Percentiles rank a stretch among this genome's conserved stretches.
Evolutionary conservation across 2,888 invertebrate genomes (phyloP).

Genomic region (Sepiola atlantica): DNA sequence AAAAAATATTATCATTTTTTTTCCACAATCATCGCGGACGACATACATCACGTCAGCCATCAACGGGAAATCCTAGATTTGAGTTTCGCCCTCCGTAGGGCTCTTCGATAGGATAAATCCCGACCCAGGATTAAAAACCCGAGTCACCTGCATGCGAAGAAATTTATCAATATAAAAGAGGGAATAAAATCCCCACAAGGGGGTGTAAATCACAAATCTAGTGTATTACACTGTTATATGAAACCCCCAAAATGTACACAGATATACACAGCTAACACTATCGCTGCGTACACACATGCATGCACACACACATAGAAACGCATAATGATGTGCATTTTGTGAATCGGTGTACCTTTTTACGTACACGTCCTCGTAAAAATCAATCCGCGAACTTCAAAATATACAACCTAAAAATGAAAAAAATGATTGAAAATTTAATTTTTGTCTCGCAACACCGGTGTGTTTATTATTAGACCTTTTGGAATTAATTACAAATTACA

Average conservation of each 20-base stretch:
- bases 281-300: not conserved
- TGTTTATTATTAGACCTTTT: slow-evolving; percentile 16
- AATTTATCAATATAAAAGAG: not conserved
- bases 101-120: too few species aligned
- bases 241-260: not conserved
- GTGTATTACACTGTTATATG: not conserved
- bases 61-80: too few species aligned
- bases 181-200: not conserved
- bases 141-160: too few species aligned
- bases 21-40: not conserved
- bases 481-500: not conserved
- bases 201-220: not conserved
- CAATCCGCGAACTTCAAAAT: not conserved
- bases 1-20: not conserved
- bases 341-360: not conserved
- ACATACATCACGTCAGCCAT: too few species aligned
- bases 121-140: too few species aligned
- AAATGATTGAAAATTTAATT: not conserved
- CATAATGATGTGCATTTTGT: not conserved
- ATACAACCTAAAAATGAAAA: not conserved
- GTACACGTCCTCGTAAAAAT: not conserved
- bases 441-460: not conserved
- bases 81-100: too few species aligned
- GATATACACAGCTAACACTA: not conserved
- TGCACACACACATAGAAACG: not conserved